Conservation (phyloP, 2,113 vertebrate genomes). For the Monarcha castaneiventris region DNA sequence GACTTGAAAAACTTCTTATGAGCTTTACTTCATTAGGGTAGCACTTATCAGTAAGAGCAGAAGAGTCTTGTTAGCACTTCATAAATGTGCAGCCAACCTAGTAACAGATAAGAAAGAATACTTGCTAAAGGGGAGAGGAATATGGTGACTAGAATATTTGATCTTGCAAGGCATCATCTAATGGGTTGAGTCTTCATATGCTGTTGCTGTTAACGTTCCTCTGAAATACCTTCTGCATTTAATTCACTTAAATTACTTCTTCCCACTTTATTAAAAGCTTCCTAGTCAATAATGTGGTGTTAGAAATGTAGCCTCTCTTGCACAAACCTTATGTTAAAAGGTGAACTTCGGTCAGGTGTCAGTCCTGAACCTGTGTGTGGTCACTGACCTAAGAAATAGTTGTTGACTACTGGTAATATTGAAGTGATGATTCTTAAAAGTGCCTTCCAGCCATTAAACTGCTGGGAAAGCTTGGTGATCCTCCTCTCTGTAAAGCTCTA, state of each 20-base stretch:
- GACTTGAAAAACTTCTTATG: background rate
- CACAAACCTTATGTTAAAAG: background rate
- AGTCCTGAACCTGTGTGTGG: background rate
- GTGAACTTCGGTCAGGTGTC: background rate
- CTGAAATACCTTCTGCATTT: background rate
- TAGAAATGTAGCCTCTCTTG: background rate
- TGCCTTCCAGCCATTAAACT: background rate
- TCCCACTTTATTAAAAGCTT: background rate
- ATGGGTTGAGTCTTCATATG: background rate
- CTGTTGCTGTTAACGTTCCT: background rate
- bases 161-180: background rate
- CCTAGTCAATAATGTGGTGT: background rate
- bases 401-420: background rate
- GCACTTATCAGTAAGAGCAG: background rate
- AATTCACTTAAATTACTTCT: background rate
- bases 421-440: background rate
- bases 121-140: background rate
- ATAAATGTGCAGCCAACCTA: background rate
- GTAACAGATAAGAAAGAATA: background rate
- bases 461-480: background rate
- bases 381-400: background rate
- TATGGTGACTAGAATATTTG: background rate
- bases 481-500: background rate
- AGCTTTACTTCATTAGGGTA: background rate
- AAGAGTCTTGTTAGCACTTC: background rate